Conservation (phyloP, 2,888 invertebrate genomes). For the Marronus borbonicus region DNA sequence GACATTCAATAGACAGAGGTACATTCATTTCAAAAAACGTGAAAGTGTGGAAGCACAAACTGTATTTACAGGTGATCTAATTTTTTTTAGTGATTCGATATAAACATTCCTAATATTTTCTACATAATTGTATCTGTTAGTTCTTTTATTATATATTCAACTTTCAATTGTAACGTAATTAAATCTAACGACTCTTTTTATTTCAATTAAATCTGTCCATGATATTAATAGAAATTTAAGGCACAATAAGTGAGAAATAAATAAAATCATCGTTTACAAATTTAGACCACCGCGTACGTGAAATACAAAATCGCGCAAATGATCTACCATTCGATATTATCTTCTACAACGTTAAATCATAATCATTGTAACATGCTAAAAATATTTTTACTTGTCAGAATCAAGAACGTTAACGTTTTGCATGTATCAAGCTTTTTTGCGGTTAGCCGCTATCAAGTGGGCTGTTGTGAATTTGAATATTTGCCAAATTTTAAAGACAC, state of each 20-base stretch:
- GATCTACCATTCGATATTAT: too few relatives aligned
- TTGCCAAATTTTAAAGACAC: background rate
- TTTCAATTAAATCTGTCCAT: background rate
- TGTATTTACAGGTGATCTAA: constrained; percentile 31
- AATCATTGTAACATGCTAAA: constrained; percentile 1
- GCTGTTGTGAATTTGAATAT: background rate
- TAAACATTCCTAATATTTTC: constrained; percentile 3
- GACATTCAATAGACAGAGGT: constrained; percentile 27
- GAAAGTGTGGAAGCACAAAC: constrained; percentile 39
- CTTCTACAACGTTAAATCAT: too few relatives aligned
- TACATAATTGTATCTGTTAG: background rate
- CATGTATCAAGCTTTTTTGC: constrained; percentile 3
- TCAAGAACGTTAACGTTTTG: constrained; percentile 7
- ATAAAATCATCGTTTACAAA: constrained; percentile 16
- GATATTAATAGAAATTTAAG: constrained; percentile 28
- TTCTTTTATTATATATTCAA: background rate
- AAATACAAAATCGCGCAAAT: background rate
- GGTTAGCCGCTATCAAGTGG: constrained; percentile 5
- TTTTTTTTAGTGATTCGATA: constrained; percentile 5
- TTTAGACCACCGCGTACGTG: constrained; percentile 5
- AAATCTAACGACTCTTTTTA: background rate
- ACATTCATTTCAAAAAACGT: constrained; percentile 25
- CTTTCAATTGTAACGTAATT: background rate
- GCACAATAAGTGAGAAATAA: constrained; percentile 40
- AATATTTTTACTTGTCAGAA: constrained; percentile 13